Conservation (phyloP, 92 coral and sea anemone species). For the Scolanthus callimorphus region DNA sequence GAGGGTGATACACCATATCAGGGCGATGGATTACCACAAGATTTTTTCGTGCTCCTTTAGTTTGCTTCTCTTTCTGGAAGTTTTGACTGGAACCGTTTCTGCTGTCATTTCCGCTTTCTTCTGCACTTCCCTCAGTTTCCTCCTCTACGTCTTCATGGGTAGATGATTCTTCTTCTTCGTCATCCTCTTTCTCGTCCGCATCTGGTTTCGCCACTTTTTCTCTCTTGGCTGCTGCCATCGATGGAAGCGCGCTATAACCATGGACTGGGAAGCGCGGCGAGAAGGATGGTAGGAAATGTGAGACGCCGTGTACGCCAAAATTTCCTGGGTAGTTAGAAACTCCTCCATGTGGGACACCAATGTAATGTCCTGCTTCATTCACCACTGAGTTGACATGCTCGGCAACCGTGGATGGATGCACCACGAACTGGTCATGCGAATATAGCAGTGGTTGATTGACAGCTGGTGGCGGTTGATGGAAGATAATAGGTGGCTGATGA, state of each 20-base stretch:
- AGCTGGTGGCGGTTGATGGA: constrained; percentile 97
- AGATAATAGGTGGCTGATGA: constrained; percentile 96
- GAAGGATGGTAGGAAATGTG: constrained; percentile 12
- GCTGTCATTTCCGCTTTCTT: constrained; percentile 11
- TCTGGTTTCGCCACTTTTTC: constrained; percentile 60
- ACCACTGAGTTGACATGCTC: constrained; percentile 91
- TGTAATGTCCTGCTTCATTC: constrained; percentile 89
- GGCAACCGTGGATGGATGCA: constrained; percentile 88
- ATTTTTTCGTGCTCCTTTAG: constrained; percentile 77
- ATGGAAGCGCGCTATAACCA: constrained; percentile 3
- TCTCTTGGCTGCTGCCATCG: constrained; percentile 22
- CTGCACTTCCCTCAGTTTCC: background rate
- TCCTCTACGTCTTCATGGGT: constrained; percentile 19
- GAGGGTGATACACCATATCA: constrained; percentile 93
- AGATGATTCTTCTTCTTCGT: constrained; percentile 13
- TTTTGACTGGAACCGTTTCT: constrained; percentile 1
- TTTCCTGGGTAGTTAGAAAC: constrained; percentile 74
- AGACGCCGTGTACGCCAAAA: background rate
- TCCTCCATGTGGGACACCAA: constrained; percentile 90
- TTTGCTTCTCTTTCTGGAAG: constrained; percentile 27
- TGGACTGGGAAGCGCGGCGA: constrained; percentile 5
- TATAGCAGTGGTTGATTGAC: constrained; percentile 93
- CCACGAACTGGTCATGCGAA: constrained; percentile 89
- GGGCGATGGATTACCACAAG: constrained; percentile 86
- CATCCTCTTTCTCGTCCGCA: constrained; percentile 9